Evolutionary conservation across 2,113 vertebrate genomes (phyloP).

Genomic region (Aegithalos caudatus): DNA sequence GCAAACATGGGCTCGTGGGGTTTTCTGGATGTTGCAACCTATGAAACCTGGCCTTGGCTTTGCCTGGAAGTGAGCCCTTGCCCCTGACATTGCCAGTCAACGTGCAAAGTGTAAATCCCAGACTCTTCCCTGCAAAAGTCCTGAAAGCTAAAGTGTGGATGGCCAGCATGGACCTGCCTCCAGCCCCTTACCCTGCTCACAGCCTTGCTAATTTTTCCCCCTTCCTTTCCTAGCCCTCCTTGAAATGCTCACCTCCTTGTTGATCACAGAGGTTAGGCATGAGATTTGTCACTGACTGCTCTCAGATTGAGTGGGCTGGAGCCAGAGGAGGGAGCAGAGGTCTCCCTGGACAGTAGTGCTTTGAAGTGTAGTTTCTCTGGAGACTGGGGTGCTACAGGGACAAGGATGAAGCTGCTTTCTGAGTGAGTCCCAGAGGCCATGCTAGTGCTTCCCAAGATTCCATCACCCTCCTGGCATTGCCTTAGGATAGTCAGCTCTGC

Average conservation of each 20-base stretch:
- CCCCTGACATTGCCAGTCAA: background rate
- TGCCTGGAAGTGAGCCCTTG: slow-evolving; percentile 15
- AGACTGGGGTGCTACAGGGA: background rate
- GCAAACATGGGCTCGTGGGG: rapidly evolving
- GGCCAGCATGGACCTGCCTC: background rate
- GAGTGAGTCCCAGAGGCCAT: background rate
- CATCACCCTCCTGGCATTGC: background rate
- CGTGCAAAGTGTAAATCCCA: background rate
- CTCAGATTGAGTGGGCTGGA: rapidly evolving
- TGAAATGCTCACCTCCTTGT: background rate
- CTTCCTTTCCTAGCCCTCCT: background rate
- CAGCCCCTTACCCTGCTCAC: background rate
- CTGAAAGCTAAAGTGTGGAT: background rate
- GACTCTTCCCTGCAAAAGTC: background rate
- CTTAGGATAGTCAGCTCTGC: background rate
- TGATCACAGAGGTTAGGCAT: background rate
- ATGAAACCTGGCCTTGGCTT: background rate
- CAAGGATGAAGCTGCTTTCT: background rate
- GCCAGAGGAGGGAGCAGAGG: rapidly evolving
- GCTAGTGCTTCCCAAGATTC: background rate
- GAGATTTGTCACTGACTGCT: background rate
- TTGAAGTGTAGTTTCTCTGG: background rate
- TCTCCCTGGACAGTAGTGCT: background rate
- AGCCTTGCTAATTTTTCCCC: background rate
- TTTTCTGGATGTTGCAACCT: slow-evolving; percentile 51